Base-by-base conservation (phyloP, 2,113 vertebrate genomes). In the Monarcha castaneiventris region DNA sequence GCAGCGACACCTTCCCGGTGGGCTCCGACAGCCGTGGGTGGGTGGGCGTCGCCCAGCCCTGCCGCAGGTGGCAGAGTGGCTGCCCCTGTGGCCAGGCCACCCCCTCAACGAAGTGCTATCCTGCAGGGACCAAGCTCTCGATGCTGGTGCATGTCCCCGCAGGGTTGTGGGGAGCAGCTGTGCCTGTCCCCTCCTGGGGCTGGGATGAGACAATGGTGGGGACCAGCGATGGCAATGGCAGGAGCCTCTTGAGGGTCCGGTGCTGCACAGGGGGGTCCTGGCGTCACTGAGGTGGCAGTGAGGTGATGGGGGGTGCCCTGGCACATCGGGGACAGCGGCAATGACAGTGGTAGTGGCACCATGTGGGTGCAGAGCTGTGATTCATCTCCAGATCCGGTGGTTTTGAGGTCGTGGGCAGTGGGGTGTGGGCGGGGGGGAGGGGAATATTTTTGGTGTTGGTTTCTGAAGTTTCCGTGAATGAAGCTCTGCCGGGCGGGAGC, bases 371-470 rank as follows among this genome's bases (percentile, higher is more conserved):
- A 78, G 76, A 17, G 30, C 80, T 12, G 46, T 84, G 86, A 90
- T 68, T 96, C 79, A 76, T 73, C 41, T 58, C 56, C 19, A n/a
- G 59, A 76, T 80, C 72, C 20, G 56, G 69, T 13, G 75, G 81
- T 84, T 94, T 56, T 7, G 67, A 68, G 94, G 92, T 79, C 13
- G 9, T 26, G 21, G 51, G 37, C 83, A 12, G 30, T 5, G 68
- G n/a, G 22, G 7, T 49, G 49, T 6, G 2, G 6, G 27, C 9
- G 1, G 8, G 10, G 15, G 10, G 19, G 27, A 44, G n/a, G 3
- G 18, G 46, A 87, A 75, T 94, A 80, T 91, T 95, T 95, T 86
- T 49, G 54, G 51, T 44, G 37, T 23, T 32, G 26, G 54, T 56
- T 84, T 93, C 63, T 21, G 6, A 30, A 75, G 58, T 79, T 66